Conservation (phyloP, 2,888 invertebrate genomes). For the Pammene fasciana region DNA sequence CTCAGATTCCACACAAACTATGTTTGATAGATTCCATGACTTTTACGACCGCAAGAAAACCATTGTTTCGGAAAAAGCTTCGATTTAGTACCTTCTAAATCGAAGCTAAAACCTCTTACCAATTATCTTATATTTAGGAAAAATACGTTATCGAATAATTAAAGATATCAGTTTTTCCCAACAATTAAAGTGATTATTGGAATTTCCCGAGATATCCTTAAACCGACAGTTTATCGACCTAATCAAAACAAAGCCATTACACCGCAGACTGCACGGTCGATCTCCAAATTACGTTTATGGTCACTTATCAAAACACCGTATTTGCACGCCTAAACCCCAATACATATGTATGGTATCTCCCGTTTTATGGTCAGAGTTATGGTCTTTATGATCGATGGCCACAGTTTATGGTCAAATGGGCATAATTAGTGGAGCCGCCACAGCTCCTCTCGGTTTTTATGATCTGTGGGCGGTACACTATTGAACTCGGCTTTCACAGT, state of each 20-base stretch:
- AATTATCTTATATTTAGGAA: too few species aligned
- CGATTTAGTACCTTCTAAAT: too few species aligned
- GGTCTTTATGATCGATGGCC: slow-evolving; percentile 76
- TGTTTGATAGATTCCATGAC: too few species aligned
- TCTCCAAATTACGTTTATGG: slow-evolving; percentile 27
- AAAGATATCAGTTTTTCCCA: neutral
- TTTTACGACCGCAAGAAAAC: too few species aligned
- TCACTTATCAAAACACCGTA: slow-evolving; percentile 45
- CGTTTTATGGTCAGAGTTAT: slow-evolving; percentile 69
- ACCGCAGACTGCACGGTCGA: slow-evolving; percentile 13
- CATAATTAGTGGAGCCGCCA: slow-evolving; percentile 70
- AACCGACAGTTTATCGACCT: slow-evolving; percentile 15
- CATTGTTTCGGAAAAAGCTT: too few species aligned
- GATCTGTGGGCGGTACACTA: slow-evolving; percentile 56
- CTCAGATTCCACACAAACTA: too few species aligned
- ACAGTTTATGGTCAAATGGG: slow-evolving; percentile 72
- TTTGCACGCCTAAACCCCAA: slow-evolving; percentile 57
- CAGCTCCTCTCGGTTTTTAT: slow-evolving; percentile 58
- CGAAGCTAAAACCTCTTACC: too few species aligned
- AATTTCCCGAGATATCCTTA: neutral
- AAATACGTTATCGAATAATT: too few species aligned
- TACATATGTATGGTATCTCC: slow-evolving; percentile 49
- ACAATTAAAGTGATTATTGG: neutral
- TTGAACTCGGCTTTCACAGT: slow-evolving; percentile 58
- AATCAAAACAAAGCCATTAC: slow-evolving; percentile 18